Evolutionary conservation across 2,113 vertebrate species (phyloP), one percentile per base, ranked within the genome.

Genomic region (Chamaea fasciata): DNA sequence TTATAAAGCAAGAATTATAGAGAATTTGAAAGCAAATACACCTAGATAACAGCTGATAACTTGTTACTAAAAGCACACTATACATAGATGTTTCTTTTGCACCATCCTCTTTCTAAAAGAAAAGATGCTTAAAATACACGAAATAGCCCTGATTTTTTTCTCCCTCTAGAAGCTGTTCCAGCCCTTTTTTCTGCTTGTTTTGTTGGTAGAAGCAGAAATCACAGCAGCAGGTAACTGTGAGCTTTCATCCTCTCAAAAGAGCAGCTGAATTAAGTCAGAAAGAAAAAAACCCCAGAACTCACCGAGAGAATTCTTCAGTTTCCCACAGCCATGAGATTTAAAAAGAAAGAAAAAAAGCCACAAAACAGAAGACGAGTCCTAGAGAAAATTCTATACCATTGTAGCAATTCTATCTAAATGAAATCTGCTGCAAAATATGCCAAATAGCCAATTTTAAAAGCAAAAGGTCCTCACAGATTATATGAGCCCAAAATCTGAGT

Each of bases 401-500:
- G 27, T 15, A 83, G 11, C 15, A 71, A 20, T 19, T 78, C 41
- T 27, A 15, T 26, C 39, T 22, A 62, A 46, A 59, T 6, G 3
- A 73, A 49, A 62, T 13, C 13, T n/a, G 22, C 15, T 27, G n/a
- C 44, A 80, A 83, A 60, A 50, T 1, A 0, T 9, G 12, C 13
- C 35, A 65, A 42, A 63, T 0, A 37, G 19, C 57, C 15, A 41
- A 19, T 10, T 68, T 33, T 52, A 75, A 78, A 93, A 60, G 15
- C 70, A 30, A 75, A 49, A 70, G 4, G 8, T 57, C 28, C 46
- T 57, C 24, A 22, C 9, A 46, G 37, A 24, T 13, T 16, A 37
- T 0, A 15, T 0, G 0, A 80, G 15, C 39, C 70, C 41, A 42
- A 85, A 55, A 81, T 64, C 23, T 4, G 2, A 7, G 3, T 33